A percentile compares a stretch with the other conserved stretches of the same genome.
Evolutionary conservation across 2,797 vertebrate genomes (phyloP).

Genomic region (Chanos chanos): DNA sequence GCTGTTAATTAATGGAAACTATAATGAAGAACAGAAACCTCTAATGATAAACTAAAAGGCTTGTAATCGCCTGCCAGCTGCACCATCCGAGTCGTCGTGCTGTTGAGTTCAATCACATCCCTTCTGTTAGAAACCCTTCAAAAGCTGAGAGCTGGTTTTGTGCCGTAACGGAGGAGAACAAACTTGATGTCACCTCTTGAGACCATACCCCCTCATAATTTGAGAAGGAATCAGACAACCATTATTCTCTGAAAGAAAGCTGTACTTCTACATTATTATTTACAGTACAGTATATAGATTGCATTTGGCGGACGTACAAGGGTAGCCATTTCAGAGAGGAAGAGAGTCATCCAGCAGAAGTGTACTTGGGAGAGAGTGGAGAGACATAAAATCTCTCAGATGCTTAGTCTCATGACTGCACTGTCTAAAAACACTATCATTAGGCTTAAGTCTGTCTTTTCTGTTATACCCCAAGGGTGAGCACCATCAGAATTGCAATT

Average conservation of each 20-base stretch:
- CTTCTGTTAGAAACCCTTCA: too few species aligned
- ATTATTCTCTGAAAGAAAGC: slow-evolving; percentile 7
- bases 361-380: neutral
- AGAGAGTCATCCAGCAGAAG: neutral
- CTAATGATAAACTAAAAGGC: slow-evolving; percentile 1
- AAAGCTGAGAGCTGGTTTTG: too few species aligned
- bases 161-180: too few species aligned
- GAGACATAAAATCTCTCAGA: neutral
- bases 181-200: too few species aligned
- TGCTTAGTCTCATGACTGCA: too few species aligned
- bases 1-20: slow-evolving; percentile 29
- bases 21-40: slow-evolving; percentile 22
- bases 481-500: too few species aligned
- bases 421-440: too few species aligned
- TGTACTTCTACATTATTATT: slow-evolving; percentile 17
- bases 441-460: too few species aligned
- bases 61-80: neutral
- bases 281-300: neutral
- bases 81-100: too few species aligned
- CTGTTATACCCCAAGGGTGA: too few species aligned
- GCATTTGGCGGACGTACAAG: slow-evolving; percentile 11
- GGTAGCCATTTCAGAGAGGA: neutral
- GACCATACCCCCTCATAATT: too few species aligned
- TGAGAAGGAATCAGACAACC: slow-evolving; percentile 21
- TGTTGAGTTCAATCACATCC: too few species aligned